phyloP scores from a whole-genome alignment of 2,797 vertebrate genomes.

The Lerista edwardsae region DNA sequence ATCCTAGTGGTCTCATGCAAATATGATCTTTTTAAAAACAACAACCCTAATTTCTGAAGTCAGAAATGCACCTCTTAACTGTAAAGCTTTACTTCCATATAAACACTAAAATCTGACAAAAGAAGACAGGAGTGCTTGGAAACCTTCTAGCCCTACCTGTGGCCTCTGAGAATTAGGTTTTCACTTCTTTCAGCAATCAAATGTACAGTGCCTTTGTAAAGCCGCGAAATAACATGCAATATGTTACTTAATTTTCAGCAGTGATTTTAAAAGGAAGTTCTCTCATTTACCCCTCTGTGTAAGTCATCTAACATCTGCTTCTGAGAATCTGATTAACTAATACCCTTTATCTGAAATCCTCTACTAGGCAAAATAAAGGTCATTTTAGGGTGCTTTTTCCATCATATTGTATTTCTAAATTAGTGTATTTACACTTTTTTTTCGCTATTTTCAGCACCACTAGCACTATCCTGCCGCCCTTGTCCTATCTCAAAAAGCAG shows the following conservation, averaged over 20 bases:
- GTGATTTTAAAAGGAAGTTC: constrained; percentile 58
- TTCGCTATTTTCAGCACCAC: not conserved
- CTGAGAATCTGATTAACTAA: constrained; percentile 74
- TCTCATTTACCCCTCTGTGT: constrained; percentile 39
- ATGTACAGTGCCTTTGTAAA: rapidly evolving
- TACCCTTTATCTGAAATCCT: constrained; percentile 70
- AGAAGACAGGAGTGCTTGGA: not conserved
- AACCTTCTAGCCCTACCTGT: not conserved
- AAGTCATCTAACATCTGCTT: constrained; percentile 75
- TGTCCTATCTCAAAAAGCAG: rapidly evolving
- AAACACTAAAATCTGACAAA: not conserved
- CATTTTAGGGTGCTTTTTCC: not conserved
- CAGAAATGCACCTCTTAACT: not conserved
- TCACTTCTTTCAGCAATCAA: not conserved
- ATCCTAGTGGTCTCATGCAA: not conserved
- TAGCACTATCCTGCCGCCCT: not conserved
- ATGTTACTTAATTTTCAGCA: rapidly evolving
- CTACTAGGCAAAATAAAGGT: constrained; percentile 1
- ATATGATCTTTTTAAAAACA: not conserved
- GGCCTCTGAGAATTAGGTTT: rapidly evolving
- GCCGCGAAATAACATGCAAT: not conserved
- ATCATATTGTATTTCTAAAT: not conserved
- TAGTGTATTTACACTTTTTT: rapidly evolving
- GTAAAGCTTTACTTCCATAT: not conserved
- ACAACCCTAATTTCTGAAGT: not conserved